These are phyloP conservation scores for Drosophila nr. perissopoda DNA, from an alignment of 2,888 invertebrate species.

Conservation along the genomic window DNA sequence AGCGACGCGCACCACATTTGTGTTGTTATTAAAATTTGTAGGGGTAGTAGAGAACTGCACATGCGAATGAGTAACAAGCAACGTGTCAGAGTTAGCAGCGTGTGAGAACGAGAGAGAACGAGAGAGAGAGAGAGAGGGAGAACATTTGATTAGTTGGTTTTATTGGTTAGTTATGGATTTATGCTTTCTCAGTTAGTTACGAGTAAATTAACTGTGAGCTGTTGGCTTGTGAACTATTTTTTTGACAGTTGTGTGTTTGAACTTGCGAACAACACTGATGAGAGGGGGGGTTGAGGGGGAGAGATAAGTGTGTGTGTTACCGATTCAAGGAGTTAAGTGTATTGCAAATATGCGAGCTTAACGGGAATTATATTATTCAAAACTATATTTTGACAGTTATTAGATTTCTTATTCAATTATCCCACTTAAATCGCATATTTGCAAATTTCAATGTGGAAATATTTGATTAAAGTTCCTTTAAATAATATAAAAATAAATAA, in stretches of 20 bases:
- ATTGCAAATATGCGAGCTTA: constrained; percentile 31
- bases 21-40: constrained; percentile 88
- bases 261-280: constrained; percentile 54
- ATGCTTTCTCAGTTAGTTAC: constrained; percentile 19
- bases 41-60: constrained; percentile 85
- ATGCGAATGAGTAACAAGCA: constrained; percentile 17
- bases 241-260: constrained; percentile 21
- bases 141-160: constrained; percentile 49
- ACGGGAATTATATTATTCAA: not conserved
- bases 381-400: not conserved
- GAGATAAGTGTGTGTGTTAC: not conserved
- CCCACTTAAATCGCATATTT: constrained; percentile 36
- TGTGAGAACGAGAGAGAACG: constrained; percentile 28
- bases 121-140: constrained; percentile 33
- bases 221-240: constrained; percentile 32
- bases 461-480: constrained; percentile 11
- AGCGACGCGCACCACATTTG: constrained; percentile 86
- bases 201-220: constrained; percentile 25
- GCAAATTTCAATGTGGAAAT: not conserved
- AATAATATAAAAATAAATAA: constrained; percentile 10
- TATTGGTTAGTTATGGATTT: constrained; percentile 43
- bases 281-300: constrained; percentile 2
- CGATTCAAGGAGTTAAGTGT: not conserved
- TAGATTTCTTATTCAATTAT: not conserved
- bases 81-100: constrained; percentile 2